Evolutionary conservation across 2,113 vertebrate genomes (phyloP).

Genomic region (Cololabis saira): DNA sequence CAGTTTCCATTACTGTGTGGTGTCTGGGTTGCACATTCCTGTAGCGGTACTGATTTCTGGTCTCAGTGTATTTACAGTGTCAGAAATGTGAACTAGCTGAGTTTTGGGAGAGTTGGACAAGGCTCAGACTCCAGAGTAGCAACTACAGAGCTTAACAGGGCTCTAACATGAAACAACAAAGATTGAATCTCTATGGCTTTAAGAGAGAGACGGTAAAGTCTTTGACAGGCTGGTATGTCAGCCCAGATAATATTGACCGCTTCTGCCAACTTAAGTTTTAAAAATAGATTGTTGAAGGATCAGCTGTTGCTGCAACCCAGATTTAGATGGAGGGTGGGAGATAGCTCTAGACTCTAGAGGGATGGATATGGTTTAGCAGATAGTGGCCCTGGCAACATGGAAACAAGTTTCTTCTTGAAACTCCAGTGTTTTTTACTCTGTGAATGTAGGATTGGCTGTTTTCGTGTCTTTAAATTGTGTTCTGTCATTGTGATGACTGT

Average conservation of each 20-base stretch:
- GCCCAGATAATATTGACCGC: slow-evolving; percentile 63
- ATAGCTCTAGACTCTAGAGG: background rate
- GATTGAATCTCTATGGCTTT: slow-evolving; percentile 43
- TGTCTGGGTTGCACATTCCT: slow-evolving; percentile 56
- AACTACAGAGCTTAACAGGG: background rate
- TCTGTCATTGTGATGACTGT: background rate
- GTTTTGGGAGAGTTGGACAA: slow-evolving; percentile 5
- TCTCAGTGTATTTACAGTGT: slow-evolving; percentile 29
- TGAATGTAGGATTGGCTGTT: background rate
- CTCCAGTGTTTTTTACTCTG: no score
- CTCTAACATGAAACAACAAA: background rate
- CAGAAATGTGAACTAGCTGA: slow-evolving; percentile 1
- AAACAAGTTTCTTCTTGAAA: no score
- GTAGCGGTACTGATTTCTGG: slow-evolving; percentile 20
- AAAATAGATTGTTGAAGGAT: slow-evolving; percentile 80
- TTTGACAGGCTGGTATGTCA: slow-evolving; percentile 68
- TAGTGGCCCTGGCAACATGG: slow-evolving; percentile 3
- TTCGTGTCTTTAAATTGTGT: background rate
- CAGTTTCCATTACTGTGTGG: no score
- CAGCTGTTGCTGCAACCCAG: slow-evolving; percentile 76
- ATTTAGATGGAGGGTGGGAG: slow-evolving; percentile 52
- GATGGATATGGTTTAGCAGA: slow-evolving; percentile 24
- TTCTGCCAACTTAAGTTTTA: slow-evolving; percentile 74
- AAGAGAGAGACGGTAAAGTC: slow-evolving; percentile 24
- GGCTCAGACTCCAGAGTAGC: slow-evolving; percentile 1